Evolutionary conservation across 2,888 invertebrate species (phyloP), one percentile per base, ranked within the genome.

Genomic region (Scrobipalpa costella): DNA sequence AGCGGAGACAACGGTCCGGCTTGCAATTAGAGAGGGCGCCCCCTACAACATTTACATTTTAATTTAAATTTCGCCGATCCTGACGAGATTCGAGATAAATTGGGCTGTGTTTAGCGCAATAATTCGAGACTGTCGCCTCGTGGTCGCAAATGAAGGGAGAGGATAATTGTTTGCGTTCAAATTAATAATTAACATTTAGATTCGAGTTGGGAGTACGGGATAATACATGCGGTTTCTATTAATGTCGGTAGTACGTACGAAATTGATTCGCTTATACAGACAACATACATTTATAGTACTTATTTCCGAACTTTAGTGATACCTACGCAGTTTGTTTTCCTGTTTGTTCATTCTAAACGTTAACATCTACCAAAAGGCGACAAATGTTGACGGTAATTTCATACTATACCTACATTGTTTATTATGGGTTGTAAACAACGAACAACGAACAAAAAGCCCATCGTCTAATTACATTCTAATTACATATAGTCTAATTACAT

Each of bases 51-150:
- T 90, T 90, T 90, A 89, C 90, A 91, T 91, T 90, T 90, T 84
- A 89, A 90, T 90, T 89, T 87, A 86, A 90, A 90, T 88, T 87
- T 87, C 83, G 73, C 80, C 83, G 83, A 85, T 85, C 85, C 85
- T 86, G 86, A 85, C 86, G 85, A 86, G 86, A 89, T 90, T 86
- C 85, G 76, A 87, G 88, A 89, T 89, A 88, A 90, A 88, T 87
- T 88, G 83, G 82, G 78, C 80, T 77, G 85, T 85, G 86, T 89
- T 88, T 89, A 85, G 85, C 85, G 81, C 84, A 83, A 86, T 87
- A 87, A 88, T 89, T 87, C 79, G 81, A 81, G 82, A 81, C 75
- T 79, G 76, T 78, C 78, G 76, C 71, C 74, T 83, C 82, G 83
- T 78, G 85, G 84, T 81, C 81, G 78, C 78, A 76, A 85, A 83